These are phyloP conservation scores for Leptosomus discolor DNA, from an alignment of 2,113 vertebrate genomes.

Conservation along the genomic window DNA sequence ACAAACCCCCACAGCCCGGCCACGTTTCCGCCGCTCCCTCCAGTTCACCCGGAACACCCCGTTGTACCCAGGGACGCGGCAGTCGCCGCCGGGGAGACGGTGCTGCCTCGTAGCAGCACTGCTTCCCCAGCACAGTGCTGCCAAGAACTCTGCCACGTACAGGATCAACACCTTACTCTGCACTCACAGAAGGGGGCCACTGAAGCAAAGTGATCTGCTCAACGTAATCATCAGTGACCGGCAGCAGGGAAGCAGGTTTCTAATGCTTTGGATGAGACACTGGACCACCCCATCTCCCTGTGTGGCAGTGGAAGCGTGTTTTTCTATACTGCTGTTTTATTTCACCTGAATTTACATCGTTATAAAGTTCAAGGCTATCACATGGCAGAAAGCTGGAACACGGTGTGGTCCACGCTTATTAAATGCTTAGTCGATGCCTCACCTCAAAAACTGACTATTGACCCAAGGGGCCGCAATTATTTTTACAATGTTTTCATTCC, in stretches of 20 bases:
- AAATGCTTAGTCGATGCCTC: neutral
- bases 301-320: neutral
- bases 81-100: rapidly evolving
- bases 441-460: neutral
- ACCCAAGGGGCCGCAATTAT: neutral
- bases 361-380: neutral
- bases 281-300: neutral
- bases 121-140: neutral
- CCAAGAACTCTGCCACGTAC: neutral
- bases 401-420: neutral
- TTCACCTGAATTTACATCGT: neutral
- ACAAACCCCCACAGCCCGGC: rapidly evolving
- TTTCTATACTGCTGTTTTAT: neutral
- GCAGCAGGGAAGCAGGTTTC: neutral
- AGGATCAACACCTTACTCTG: neutral
- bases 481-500: neutral
- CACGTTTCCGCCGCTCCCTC: neutral
- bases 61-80: neutral
- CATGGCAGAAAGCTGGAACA: neutral
- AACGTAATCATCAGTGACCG: rapidly evolving
- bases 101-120: neutral
- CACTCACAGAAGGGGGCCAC: neutral
- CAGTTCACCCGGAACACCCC: neutral
- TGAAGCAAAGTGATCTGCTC: neutral
- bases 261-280: neutral